A percentile compares a stretch with the other conserved stretches of the same genome.
Conservation (phyloP, 1,140 invertebrate species). For the Varroa destructor region DNA sequence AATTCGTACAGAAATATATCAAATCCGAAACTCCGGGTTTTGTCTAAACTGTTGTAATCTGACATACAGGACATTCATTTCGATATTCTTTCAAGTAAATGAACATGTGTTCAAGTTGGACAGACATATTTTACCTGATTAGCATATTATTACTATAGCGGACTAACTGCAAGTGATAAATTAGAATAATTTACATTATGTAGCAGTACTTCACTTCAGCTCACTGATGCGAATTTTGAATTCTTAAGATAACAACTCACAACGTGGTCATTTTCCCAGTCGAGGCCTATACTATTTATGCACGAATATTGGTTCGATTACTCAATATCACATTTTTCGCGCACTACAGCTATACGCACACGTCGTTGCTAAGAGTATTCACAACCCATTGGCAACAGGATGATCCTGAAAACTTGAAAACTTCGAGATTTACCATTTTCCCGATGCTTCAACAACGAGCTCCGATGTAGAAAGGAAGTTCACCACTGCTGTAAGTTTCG, state of each 20-base stretch:
- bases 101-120: neutral
- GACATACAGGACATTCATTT: neutral
- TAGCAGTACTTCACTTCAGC: neutral
- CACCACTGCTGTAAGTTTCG: neutral
- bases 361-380: neutral
- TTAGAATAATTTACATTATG: neutral
- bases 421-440: slow-evolving; percentile 20
- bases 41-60: neutral
- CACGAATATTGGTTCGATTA: neutral
- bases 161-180: neutral
- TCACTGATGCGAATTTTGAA: no score
- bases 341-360: neutral
- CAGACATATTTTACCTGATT: neutral
- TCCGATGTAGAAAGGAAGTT: slow-evolving; percentile 24
- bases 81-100: neutral
- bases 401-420: neutral
- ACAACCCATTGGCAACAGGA: neutral
- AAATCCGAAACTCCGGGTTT: neutral
- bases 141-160: neutral
- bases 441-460: slow-evolving; percentile 14
- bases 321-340: neutral
- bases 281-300: neutral
- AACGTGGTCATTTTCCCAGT: slow-evolving; percentile 1
- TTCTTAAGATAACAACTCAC: neutral
- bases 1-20: neutral